Evolutionary conservation across 2,888 invertebrate genomes (phyloP), one percentile per base, ranked within the genome.

Genomic region (Oscheius myriophilus): DNA sequence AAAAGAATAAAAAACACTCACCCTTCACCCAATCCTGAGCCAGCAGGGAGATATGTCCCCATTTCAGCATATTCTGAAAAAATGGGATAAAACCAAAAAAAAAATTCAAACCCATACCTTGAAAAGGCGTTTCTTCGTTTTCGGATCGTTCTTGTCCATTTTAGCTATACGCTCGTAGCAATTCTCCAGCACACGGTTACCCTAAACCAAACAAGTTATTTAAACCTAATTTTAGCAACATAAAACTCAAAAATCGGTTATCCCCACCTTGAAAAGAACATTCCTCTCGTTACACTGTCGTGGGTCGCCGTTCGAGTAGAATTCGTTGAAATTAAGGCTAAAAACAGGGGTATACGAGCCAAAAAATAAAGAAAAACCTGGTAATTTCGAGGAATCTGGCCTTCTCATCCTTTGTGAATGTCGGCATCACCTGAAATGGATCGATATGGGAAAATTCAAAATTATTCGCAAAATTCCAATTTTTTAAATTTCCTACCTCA

Each of bases 1-100:
- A 33, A 33, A 11, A 18, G 12, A 73, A 42, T 14, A 41, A 49
- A 11, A n/a, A 26, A 7, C 1, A 41, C 72, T 82, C 90, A 96
- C 96, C 95, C 92, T 96, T 95, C 41, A 92, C 90, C 90, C 93
- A 96, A 87, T 97, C 94, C 88, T 94, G 94, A 21, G 96, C 89
- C 1, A 97, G 90, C 42, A 97, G 90, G 88, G 96, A 94, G 85
- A 96, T 92, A 89, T 97, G 96, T 1, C 97, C 97, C 65, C 97
- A 89, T 89, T 95, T 94, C 86, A 95, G 94, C 88, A 93, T 63
- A 6, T 23, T 26, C 67, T 61, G 25, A 67, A 65, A 16, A 9
- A 21, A 41, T 26, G 23, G 49, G 2, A 57, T 21, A 43, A 3
- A 11, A 16, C 39, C 18, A 26, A 23, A 41, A 42, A 11, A 7